Evolutionary conservation across 2,113 vertebrate genomes (phyloP).

Genomic region (Papio anubis): DNA sequence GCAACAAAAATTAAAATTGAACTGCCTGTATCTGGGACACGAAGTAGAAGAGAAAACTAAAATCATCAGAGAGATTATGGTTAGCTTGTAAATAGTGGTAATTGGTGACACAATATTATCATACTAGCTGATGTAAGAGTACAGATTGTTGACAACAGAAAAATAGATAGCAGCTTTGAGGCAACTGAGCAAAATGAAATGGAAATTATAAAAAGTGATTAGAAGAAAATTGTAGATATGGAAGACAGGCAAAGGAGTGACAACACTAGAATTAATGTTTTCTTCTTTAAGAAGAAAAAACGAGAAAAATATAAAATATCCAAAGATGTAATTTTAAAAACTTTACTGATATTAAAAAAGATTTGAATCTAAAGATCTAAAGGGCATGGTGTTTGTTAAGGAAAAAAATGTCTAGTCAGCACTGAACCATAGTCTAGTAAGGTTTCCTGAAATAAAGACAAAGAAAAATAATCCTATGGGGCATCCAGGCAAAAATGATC

Average conservation of each 20-base stretch:
- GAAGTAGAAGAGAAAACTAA: constrained; percentile 13
- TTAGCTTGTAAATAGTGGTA: not conserved
- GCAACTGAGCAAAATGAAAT: not conserved
- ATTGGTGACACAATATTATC: not conserved
- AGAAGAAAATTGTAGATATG: not conserved
- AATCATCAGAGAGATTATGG: not conserved
- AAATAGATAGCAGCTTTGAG: not conserved
- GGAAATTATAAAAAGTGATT: not conserved
- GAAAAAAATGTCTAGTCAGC: not conserved
- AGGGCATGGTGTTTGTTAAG: not conserved
- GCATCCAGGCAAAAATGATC: not conserved
- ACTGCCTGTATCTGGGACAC: constrained; percentile 1
- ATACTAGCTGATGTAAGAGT: not conserved
- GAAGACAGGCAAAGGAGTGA: constrained; percentile 7
- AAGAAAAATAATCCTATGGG: not conserved
- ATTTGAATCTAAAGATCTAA: not conserved
- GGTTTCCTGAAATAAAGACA: not conserved
- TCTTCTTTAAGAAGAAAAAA: not conserved
- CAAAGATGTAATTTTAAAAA: not conserved
- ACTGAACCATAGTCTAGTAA: not conserved
- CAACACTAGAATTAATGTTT: not conserved
- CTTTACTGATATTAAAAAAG: not conserved
- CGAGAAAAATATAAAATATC: not conserved
- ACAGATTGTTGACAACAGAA: not conserved
- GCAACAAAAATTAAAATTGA: constrained; percentile 11